A percentile compares a stretch with the other conserved stretches of the same genome.
Conservation (phyloP, 2,113 vertebrate genomes). For the Callorhinus ursinus region DNA sequence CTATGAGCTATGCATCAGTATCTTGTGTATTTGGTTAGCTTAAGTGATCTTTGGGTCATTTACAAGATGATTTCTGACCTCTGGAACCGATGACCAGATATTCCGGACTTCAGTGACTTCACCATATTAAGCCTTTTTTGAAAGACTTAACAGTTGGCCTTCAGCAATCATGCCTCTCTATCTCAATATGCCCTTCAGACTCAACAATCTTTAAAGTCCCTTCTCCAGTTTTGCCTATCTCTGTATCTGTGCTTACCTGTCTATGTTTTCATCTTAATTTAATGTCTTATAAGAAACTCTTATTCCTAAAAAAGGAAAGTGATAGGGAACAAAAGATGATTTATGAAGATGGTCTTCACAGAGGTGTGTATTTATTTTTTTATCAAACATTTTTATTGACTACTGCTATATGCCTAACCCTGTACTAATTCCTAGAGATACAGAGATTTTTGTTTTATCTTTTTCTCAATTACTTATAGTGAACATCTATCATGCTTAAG, state of each 20-base stretch:
- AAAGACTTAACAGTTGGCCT: background rate
- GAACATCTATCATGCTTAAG: background rate
- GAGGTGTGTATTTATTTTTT: constrained; percentile 1
- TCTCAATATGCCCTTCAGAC: background rate
- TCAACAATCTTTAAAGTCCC: background rate
- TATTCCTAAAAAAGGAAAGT: background rate
- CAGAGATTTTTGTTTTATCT: background rate
- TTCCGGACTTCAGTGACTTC: background rate
- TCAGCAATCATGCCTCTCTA: background rate
- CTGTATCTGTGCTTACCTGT: background rate
- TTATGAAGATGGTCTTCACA: background rate
- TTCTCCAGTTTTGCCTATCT: background rate
- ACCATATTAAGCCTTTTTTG: background rate
- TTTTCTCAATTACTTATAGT: background rate
- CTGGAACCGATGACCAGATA: background rate
- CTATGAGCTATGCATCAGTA: background rate
- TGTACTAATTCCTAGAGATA: background rate
- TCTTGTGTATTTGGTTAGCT: constrained; percentile 23
- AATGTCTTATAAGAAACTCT: background rate
- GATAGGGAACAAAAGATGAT: background rate
- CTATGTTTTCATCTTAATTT: background rate
- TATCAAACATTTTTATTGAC: constrained; percentile 20
- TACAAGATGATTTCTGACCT: constrained; percentile 17
- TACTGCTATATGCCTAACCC: background rate
- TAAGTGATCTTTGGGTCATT: background rate